A percentile compares a stretch with the other conserved stretches of the same genome.
Evolutionary conservation across 2,113 vertebrate species (phyloP).

Genomic region (Copsychus sechellarum): DNA sequence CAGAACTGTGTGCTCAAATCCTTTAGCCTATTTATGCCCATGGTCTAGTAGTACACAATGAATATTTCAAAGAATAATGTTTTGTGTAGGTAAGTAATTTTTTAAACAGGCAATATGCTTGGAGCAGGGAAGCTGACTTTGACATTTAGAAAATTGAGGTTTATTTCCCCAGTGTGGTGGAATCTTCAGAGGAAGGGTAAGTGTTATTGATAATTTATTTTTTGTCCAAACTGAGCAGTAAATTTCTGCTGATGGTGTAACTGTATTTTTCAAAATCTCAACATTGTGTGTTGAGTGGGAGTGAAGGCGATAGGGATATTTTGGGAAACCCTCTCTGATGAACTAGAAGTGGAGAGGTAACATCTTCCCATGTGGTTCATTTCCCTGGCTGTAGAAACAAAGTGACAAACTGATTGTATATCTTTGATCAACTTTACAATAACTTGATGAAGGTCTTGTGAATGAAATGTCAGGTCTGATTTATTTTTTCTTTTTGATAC

Average conservation of each 20-base stretch:
- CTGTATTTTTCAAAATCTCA: not conserved
- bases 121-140: not conserved
- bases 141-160: not conserved
- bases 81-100: not conserved
- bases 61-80: not conserved
- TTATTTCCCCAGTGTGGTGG: not conserved
- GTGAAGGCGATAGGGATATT: not conserved
- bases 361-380: not conserved
- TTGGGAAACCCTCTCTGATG: not conserved
- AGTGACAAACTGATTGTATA: not conserved
- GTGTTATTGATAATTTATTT: not conserved
- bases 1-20: not conserved
- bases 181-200: not conserved
- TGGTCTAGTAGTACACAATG: not conserved
- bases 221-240: not conserved
- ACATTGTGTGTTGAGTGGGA: not conserved
- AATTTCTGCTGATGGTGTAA: not conserved
- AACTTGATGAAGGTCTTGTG: not conserved
- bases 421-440: not conserved
- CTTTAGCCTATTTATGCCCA: not conserved
- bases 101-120: not conserved
- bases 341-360: not conserved
- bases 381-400: not conserved
- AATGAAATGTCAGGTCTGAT: not conserved
- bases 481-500: not conserved